Conservation (phyloP, 2,888 invertebrate species). For the Steinernema carpocapsae region DNA sequence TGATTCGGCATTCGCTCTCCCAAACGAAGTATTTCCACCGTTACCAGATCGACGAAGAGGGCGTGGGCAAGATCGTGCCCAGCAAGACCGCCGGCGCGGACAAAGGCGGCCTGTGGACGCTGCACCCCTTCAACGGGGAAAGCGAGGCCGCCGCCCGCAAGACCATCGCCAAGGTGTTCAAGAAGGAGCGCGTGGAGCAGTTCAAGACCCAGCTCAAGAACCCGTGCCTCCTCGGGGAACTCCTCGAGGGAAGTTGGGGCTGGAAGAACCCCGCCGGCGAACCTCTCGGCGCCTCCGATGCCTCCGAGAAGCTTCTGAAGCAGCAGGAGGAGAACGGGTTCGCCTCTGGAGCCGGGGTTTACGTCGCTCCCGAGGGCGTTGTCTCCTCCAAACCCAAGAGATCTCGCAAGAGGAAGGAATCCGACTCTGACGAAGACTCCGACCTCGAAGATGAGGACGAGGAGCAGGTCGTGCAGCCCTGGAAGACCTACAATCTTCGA, state of each 20-base stretch:
- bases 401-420: too few relatives aligned
- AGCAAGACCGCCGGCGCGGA: background rate
- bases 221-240: background rate
- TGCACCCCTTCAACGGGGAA: background rate
- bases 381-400: too few relatives aligned
- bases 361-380: background rate
- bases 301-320: background rate
- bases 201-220: background rate
- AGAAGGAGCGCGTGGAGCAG: background rate
- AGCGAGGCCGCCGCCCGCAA: background rate
- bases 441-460: too few relatives aligned
- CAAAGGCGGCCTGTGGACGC: background rate
- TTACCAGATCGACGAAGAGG: background rate
- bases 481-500: too few relatives aligned
- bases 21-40: constrained; percentile 15
- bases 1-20: constrained; percentile 25
- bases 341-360: background rate
- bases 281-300: background rate
- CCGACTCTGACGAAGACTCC: too few relatives aligned
- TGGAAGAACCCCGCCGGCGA: background rate
- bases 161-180: constrained; percentile 9
- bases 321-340: background rate
- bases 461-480: too few relatives aligned
- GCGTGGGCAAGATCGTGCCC: background rate
- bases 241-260: background rate